phyloP scores from a whole-genome alignment of 2,797 vertebrate species.

The Scleropages formosus region DNA sequence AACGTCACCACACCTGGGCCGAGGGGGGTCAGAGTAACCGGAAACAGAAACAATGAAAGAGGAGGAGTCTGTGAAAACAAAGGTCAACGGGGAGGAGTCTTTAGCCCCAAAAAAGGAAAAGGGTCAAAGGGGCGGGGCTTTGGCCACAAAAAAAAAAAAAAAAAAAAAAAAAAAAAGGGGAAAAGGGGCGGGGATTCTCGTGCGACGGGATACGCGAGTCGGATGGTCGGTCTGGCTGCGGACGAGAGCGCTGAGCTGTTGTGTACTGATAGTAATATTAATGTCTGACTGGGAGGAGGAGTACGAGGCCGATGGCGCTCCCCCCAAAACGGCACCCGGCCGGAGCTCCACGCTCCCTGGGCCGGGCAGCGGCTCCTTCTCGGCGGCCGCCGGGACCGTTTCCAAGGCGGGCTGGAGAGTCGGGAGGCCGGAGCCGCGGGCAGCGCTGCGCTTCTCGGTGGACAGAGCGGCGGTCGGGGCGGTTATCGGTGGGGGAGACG shows the following conservation, averaged over 20 bases:
- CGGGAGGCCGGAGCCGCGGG: slow-evolving; percentile 1
- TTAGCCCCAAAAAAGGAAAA: no score
- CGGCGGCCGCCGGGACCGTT: slow-evolving; percentile 25
- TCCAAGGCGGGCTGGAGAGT: slow-evolving; percentile 13
- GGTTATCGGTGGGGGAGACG: slow-evolving; percentile 73
- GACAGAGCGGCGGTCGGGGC: slow-evolving; percentile 65
- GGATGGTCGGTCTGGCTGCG: not conserved
- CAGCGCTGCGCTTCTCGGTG: slow-evolving; percentile 62
- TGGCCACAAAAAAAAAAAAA: no score
- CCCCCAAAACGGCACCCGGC: slow-evolving; percentile 6
- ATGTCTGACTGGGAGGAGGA: slow-evolving; percentile 77
- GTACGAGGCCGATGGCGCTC: slow-evolving; percentile 38
- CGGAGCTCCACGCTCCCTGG: fast-evolving
- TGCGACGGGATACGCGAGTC: not conserved
- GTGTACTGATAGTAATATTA: not conserved
- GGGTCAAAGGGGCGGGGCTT: no score
- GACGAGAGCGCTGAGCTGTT: not conserved
- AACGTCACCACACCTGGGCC: no score
- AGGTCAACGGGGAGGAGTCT: no score
- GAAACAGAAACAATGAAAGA: not conserved
- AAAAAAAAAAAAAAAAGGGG: no score
- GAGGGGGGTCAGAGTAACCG: no score
- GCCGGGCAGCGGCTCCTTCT: slow-evolving; percentile 32
- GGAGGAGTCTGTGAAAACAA: not conserved
- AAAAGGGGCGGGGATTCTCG: not conserved